Conservation (phyloP, 2,888 invertebrate genomes). For the Hyles lineata region DNA sequence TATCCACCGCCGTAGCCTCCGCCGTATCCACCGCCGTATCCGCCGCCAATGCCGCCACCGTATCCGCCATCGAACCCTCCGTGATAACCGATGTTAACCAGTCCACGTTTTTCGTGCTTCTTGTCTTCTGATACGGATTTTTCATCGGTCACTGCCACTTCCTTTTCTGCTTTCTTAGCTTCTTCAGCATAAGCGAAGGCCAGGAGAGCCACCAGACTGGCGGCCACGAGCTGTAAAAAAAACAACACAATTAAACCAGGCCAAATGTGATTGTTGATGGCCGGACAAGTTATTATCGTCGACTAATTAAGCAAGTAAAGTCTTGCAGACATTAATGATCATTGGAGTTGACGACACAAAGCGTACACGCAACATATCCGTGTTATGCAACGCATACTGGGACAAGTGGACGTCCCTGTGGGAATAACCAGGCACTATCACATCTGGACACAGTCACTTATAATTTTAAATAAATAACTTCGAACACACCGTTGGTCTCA, state of each 20-base stretch:
- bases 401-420: slow-evolving; percentile 12
- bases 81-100: slow-evolving; percentile 80
- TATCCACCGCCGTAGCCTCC: slow-evolving; percentile 58
- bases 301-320: slow-evolving; percentile 62
- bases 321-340: slow-evolving; percentile 55
- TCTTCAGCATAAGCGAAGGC: slow-evolving; percentile 85
- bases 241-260: slow-evolving; percentile 47
- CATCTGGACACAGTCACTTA: slow-evolving; percentile 55
- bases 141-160: slow-evolving; percentile 84
- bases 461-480: slow-evolving; percentile 39
- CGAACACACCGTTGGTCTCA: slow-evolving; percentile 83
- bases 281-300: slow-evolving; percentile 54
- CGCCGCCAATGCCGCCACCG: slow-evolving; percentile 83
- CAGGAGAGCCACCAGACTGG: slow-evolving; percentile 87
- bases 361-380: slow-evolving; percentile 65
- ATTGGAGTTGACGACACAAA: slow-evolving; percentile 58
- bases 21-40: slow-evolving; percentile 72
- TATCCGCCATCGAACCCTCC: slow-evolving; percentile 63
- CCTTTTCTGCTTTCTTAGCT: slow-evolving; percentile 83
- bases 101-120: slow-evolving; percentile 90
- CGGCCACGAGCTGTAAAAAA: slow-evolving; percentile 81
- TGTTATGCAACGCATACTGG: slow-evolving; percentile 54
- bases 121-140: slow-evolving; percentile 85
- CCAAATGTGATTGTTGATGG: slow-evolving; percentile 47
- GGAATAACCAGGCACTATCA: slow-evolving; percentile 20